Percentiles rank a stretch among this genome's conserved stretches.
Evolutionary conservation across 35 echinoderm and acorn worm species (phyloP).

Genomic region (Lytechinus variegatus): DNA sequence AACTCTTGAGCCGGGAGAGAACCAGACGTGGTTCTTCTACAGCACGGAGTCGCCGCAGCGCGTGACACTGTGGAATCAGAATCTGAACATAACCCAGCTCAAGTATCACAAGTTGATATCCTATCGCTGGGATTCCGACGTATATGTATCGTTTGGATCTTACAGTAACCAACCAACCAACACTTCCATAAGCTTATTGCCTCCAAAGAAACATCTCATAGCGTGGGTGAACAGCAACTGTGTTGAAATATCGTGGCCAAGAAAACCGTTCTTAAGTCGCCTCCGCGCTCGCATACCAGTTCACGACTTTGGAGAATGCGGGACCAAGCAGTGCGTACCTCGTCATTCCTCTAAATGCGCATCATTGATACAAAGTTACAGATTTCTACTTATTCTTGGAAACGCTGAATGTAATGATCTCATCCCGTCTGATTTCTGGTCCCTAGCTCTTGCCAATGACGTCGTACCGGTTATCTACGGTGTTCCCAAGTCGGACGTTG

Average conservation of each 20-base stretch:
- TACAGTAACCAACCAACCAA: background rate
- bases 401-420: constrained; percentile 71
- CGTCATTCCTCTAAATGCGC: background rate
- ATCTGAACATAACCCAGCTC: constrained; percentile 50
- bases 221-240: constrained; percentile 52
- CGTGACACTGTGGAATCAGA: constrained; percentile 57
- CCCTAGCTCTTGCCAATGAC: constrained; percentile 39
- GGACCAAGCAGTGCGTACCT: constrained; percentile 54
- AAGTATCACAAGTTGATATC: constrained; percentile 87
- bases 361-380: constrained; percentile 44
- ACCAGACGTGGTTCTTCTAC: constrained; percentile 82
- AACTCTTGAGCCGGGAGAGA: constrained; percentile 31
- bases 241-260: constrained; percentile 26
- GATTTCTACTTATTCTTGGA: constrained; percentile 60
- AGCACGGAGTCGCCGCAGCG: constrained; percentile 73
- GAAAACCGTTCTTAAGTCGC: background rate
- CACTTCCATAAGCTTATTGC: background rate
- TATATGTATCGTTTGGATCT: constrained; percentile 67
- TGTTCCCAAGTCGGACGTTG: constrained; percentile 24
- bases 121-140: constrained; percentile 70
- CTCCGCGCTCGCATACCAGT: constrained; percentile 29
- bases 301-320: constrained; percentile 64
- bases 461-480: constrained; percentile 70
- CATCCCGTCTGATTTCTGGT: constrained; percentile 71
- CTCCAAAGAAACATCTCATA: constrained; percentile 31